phyloP scores from a whole-genome alignment of 1,140 invertebrate genomes.

The Formica selysi region DNA sequence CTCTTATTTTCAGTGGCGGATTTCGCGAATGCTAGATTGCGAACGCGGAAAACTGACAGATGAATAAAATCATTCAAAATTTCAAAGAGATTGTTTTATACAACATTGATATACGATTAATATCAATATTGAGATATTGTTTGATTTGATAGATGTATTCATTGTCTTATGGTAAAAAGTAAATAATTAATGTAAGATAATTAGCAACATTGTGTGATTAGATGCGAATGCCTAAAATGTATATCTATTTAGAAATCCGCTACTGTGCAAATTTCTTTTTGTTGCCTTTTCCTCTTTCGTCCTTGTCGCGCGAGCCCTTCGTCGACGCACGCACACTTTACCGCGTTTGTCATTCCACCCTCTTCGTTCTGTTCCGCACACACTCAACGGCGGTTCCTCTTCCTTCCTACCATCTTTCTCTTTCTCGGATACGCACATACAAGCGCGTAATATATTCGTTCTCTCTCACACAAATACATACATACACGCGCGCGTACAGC shows the following conservation, averaged over 20 bases:
- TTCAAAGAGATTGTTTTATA: neutral
- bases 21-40: neutral
- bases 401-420: constrained; percentile 42
- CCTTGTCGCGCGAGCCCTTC: constrained; percentile 41
- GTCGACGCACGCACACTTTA: constrained; percentile 65
- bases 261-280: constrained; percentile 18
- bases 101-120: neutral
- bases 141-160: neutral
- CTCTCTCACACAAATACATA: neutral
- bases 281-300: constrained; percentile 50
- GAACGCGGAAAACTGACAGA: neutral
- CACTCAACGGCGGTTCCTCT: neutral
- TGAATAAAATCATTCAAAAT: neutral
- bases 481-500: neutral
- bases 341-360: constrained; percentile 66
- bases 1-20: constrained; percentile 6
- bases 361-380: constrained; percentile 37
- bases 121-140: neutral
- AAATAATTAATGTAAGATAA: neutral
- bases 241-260: constrained; percentile 49
- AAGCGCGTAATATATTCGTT: constrained; percentile 17
- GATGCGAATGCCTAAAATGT: neutral
- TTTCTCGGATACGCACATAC: constrained; percentile 55
- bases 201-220: neutral
- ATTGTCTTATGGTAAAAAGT: neutral